Base-by-base conservation (phyloP, 2,888 invertebrate species). In the Slavum lentiscoides region DNA sequence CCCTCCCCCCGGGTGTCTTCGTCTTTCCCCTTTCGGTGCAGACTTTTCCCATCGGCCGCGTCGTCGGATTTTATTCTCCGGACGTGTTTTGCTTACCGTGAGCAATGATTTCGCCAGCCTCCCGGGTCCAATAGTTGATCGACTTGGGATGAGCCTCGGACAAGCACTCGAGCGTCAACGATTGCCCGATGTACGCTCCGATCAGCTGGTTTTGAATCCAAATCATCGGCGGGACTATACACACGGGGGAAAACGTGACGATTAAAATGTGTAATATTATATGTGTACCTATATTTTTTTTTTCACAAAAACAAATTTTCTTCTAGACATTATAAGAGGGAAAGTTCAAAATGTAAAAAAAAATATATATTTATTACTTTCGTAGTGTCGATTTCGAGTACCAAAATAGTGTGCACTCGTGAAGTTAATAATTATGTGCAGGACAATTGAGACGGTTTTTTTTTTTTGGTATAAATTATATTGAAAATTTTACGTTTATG, bases 91-190 rank as follows among this genome's bases (percentile, higher is more conserved):
- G 64, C 89, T 89, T 88, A 89, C 89, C 88, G 85, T 88, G 87
- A 74, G 88, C 87, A 77, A 89, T 87, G 83, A 89, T 88, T 84
- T 89, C 88, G 77, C 88, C 88, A 82, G 87, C 88, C 81, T 88
- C 88, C 83, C 87, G 86, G 66, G 88, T 87, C 90, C 90, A 90
- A 84, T 89, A 90, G 85, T 89, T 89, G 84, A 89, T 89, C 82
- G 89, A 89, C 85, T 88, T 88, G 11, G 90, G 89, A 85, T 87
- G 89, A 73, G 89, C 89, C 85, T 90, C 89, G 1, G 89, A 89
- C 83, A 87, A 86, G 83, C 90, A 90, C 83, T 89, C 89, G 74
- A 90, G 85, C 19, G 88, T 88, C 83, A 89, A 87, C 83, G 88
- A 86, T 82, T 89, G 88, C 2, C 88, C 89, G 83, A 88, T 86